Evolutionary conservation across 2,888 invertebrate genomes (phyloP), one percentile per base, ranked within the genome.

Genomic region (Lochmaea crataegi): DNA sequence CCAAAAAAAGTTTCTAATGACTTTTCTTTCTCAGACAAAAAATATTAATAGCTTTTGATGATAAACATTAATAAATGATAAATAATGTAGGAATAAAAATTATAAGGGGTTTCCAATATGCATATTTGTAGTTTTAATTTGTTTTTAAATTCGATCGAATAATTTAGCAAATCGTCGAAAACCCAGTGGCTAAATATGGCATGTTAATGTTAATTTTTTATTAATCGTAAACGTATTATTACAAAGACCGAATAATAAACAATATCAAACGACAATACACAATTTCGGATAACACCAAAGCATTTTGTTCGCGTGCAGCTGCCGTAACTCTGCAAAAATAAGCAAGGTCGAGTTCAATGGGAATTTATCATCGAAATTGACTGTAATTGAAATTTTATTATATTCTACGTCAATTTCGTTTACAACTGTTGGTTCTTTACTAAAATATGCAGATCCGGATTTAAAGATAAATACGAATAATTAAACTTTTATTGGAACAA

Each of bases 261-360:
- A 75, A 63, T 57, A 71, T 68, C 68, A 71, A 77, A 75, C 68
- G 74, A 68, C 63, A 72, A 71, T 74, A 64, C 71, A 53, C 63
- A 65, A 77, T 78, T 79, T 79, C 79, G 78, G 79, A 74, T 69
- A 74, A 79, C 75, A 78, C 76, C 76, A 78, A 78, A 80, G 78
- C 76, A 72, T 58, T 76, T 77, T 76, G 74, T 75, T 74, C 64
- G 78, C 80, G 80, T 80, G 80, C 78, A 79, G 76, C 77, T 77
- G 78, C 76, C 79, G 77, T 77, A 78, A 79, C 71, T 65, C 75
- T 68, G 70, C 58, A 72, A 64, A 75, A 77, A 63, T 68, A 66
- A 73, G 32, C 77, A 77, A 78, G 78, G 79, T 71, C 75, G 76
- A 75, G 74, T 72, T 71, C 69, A 78, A 75, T 80, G 79, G 77